Conservation (phyloP, 2,888 invertebrate species). For the Cosmia pyralina region DNA sequence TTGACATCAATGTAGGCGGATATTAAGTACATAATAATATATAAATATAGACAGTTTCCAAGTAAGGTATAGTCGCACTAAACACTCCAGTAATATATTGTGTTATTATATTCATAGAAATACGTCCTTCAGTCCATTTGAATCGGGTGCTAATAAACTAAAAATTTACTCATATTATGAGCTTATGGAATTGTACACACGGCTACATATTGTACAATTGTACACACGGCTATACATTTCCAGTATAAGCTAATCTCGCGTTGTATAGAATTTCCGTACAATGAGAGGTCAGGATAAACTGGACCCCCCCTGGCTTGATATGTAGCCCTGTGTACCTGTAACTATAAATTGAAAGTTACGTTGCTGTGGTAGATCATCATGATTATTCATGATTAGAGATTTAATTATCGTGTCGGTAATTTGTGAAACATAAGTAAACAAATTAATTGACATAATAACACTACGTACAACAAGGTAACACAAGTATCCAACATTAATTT, state of each 20-base stretch:
- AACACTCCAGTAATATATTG: slow-evolving; percentile 48
- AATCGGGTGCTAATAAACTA: slow-evolving; percentile 52
- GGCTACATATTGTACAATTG: not conserved
- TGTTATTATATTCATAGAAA: slow-evolving; percentile 43
- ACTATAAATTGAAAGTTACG: not conserved
- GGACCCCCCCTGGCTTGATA: too few species aligned
- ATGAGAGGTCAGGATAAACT: too few species aligned
- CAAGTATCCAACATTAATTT: not conserved
- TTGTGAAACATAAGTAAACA: not conserved
- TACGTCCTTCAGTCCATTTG: slow-evolving; percentile 64
- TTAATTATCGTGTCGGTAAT: not conserved
- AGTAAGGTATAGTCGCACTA: slow-evolving; percentile 45
- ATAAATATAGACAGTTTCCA: slow-evolving; percentile 46
- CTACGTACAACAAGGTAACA: slow-evolving; percentile 1
- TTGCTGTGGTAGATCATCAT: not conserved
- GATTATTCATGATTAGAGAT: not conserved
- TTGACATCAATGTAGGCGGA: slow-evolving; percentile 36
- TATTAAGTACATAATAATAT: slow-evolving; percentile 49
- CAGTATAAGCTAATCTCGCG: too few species aligned
- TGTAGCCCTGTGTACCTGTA: not conserved
- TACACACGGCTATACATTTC: not conserved
- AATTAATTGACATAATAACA: slow-evolving; percentile 6
- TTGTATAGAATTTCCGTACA: too few species aligned
- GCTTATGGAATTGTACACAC: slow-evolving; percentile 12
- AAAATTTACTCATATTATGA: slow-evolving; percentile 48